Evolutionary conservation across 2,888 invertebrate genomes (phyloP).

Genomic region (Chironomus tentans): DNA sequence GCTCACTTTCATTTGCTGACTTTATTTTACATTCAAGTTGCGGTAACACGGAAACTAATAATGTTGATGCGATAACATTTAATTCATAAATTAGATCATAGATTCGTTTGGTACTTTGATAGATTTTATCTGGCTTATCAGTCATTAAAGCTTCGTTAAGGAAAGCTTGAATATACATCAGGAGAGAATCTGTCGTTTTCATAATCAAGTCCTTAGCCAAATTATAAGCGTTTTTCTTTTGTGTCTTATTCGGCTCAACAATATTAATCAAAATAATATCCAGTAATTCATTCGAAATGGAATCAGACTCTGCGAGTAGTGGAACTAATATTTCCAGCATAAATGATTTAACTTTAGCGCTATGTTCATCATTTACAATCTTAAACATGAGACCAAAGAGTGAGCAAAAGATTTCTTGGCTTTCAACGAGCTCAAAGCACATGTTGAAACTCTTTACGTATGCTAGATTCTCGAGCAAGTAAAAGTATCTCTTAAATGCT

Average conservation of each 20-base stretch:
- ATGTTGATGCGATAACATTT: slow-evolving; percentile 82
- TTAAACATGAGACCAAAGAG: slow-evolving; percentile 90
- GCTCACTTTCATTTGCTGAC: slow-evolving; percentile 80
- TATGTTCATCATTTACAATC: slow-evolving; percentile 95
- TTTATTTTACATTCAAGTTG: slow-evolving; percentile 93
- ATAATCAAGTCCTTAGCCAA: slow-evolving; percentile 86
- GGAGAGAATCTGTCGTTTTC: slow-evolving; percentile 85
- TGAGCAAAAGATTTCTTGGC: slow-evolving; percentile 91
- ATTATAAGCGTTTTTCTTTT: slow-evolving; percentile 79
- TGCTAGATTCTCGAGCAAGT: slow-evolving; percentile 90
- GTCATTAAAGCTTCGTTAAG: slow-evolving; percentile 92
- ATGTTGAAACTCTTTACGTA: slow-evolving; percentile 98
- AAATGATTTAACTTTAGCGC: slow-evolving; percentile 90
- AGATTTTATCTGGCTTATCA: slow-evolving; percentile 77
- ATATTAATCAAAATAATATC: slow-evolving; percentile 90
- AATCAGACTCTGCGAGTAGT: slow-evolving; percentile 89
- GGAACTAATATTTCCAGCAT: slow-evolving; percentile 94
- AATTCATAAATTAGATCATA: slow-evolving; percentile 95
- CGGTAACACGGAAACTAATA: slow-evolving; percentile 79
- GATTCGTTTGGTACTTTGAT: slow-evolving; percentile 72
- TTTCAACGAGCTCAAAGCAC: slow-evolving; percentile 96
- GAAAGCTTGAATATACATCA: slow-evolving; percentile 93
- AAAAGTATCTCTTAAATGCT: slow-evolving; percentile 95
- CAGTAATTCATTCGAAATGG: slow-evolving; percentile 85
- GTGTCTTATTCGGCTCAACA: slow-evolving; percentile 86